Percentiles rank a stretch among this genome's conserved stretches.
These are phyloP conservation scores for Lynx canadensis DNA, from an alignment of 2,113 vertebrate species.

Conservation along the genomic window DNA sequence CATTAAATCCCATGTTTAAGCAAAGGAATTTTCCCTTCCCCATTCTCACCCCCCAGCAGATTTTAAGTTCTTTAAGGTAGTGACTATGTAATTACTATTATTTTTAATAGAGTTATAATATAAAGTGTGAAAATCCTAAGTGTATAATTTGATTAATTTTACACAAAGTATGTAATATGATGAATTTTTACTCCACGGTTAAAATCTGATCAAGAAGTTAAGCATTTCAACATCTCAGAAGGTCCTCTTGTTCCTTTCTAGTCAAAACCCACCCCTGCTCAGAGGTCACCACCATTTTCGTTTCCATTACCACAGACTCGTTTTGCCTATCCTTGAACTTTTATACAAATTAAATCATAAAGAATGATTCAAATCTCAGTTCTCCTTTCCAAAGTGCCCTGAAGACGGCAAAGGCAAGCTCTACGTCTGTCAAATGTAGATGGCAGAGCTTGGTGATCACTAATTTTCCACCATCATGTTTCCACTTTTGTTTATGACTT, in stretches of 20 bases:
- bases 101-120: slow-evolving; percentile 38
- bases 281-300: not conserved
- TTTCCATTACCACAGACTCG: not conserved
- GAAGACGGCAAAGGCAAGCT: slow-evolving; percentile 25
- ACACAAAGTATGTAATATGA: not conserved
- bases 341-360: not conserved
- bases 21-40: not conserved
- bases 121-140: slow-evolving; percentile 44
- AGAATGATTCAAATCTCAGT: not conserved
- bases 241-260: not conserved
- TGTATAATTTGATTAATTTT: slow-evolving; percentile 31
- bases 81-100: not conserved
- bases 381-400: slow-evolving; percentile 16
- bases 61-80: not conserved
- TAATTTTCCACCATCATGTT: not conserved
- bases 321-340: slow-evolving; percentile 14
- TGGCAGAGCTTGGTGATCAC: not conserved
- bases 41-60: not conserved
- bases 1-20: slow-evolving; percentile 5
- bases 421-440: not conserved
- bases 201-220: slow-evolving; percentile 53
- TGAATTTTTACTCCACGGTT: slow-evolving; percentile 13
- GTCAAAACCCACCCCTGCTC: not conserved
- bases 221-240: not conserved
- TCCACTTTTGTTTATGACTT: not conserved